Evolutionary conservation across 2,113 vertebrate genomes (phyloP).

Genomic region (Aphelocoma coerulescens): DNA sequence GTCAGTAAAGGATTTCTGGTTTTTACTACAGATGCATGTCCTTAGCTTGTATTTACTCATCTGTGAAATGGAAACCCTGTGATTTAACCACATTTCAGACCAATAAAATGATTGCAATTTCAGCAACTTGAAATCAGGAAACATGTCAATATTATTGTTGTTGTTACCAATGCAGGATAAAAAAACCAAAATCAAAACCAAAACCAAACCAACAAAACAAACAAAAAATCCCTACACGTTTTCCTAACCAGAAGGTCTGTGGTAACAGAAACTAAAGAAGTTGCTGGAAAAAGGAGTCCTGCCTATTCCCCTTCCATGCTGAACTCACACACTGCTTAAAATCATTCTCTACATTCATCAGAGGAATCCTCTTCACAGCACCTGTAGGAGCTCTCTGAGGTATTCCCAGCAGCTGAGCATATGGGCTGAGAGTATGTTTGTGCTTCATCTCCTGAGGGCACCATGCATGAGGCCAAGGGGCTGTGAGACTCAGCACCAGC

Average conservation of each 20-base stretch:
- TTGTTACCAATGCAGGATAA: fast-evolving
- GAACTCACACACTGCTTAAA: background rate
- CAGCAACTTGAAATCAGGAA: background rate
- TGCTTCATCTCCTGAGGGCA: background rate
- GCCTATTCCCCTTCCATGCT: background rate
- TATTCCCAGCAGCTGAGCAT: background rate
- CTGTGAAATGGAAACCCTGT: background rate
- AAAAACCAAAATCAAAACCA: background rate
- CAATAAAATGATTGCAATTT: background rate
- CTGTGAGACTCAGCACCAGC: background rate
- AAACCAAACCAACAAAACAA: background rate
- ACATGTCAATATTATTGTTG: background rate
- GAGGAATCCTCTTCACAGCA: background rate
- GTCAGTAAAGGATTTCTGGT: background rate
- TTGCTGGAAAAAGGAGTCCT: background rate
- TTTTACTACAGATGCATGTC: background rate
- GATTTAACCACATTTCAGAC: background rate
- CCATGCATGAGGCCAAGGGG: background rate
- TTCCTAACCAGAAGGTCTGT: background rate
- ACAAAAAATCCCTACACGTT: background rate
- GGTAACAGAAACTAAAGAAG: background rate
- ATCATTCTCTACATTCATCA: background rate
- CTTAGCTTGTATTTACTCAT: background rate
- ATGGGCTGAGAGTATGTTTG: background rate
- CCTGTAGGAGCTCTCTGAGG: background rate